Evolutionary conservation across 30 jellyfish, hydroid and myxozoan genomes (phyloP).

Genomic region (Turritopsis dohrnii): DNA sequence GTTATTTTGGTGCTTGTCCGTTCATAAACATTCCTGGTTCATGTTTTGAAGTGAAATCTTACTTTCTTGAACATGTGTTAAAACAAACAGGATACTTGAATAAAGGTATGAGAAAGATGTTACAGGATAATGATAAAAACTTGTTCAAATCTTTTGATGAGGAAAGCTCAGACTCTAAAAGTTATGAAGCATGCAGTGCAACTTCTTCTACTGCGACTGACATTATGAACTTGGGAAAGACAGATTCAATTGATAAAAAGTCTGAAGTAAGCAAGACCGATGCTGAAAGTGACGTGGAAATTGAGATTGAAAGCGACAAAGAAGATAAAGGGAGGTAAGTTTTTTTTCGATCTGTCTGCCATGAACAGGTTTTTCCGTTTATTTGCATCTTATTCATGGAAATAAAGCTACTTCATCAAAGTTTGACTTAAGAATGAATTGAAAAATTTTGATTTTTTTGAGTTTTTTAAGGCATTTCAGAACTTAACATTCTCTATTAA

Average conservation of each 20-base stretch:
- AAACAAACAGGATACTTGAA: constrained; percentile 46
- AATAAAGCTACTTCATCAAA: too few relatives aligned
- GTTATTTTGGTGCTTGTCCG: constrained; percentile 64
- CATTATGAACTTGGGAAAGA: neutral
- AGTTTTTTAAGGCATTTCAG: too few relatives aligned
- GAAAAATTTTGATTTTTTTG: too few relatives aligned
- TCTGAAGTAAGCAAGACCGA: neutral
- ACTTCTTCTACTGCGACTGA: neutral
- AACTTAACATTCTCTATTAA: too few relatives aligned
- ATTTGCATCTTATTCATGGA: too few relatives aligned
- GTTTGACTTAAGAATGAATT: too few relatives aligned
- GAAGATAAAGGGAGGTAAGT: constrained; percentile 5
- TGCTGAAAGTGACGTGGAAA: constrained; percentile 26
- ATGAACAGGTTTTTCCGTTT: too few relatives aligned
- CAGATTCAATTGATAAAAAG: neutral
- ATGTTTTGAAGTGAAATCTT: constrained; percentile 53
- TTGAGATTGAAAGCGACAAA: constrained; percentile 17
- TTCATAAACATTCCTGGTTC: constrained; percentile 44
- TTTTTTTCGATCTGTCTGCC: too few relatives aligned
- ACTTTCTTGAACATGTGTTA: constrained; percentile 55
- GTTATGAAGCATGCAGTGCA: neutral
- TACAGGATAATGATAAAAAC: constrained; percentile 8
- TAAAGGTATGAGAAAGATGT: constrained; percentile 41
- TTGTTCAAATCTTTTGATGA: neutral
- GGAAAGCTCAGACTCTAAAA: neutral